A percentile compares a stretch with the other conserved stretches of the same genome.
Evolutionary conservation across 2,888 invertebrate species (phyloP).

Genomic region (Merodon equestris): DNA sequence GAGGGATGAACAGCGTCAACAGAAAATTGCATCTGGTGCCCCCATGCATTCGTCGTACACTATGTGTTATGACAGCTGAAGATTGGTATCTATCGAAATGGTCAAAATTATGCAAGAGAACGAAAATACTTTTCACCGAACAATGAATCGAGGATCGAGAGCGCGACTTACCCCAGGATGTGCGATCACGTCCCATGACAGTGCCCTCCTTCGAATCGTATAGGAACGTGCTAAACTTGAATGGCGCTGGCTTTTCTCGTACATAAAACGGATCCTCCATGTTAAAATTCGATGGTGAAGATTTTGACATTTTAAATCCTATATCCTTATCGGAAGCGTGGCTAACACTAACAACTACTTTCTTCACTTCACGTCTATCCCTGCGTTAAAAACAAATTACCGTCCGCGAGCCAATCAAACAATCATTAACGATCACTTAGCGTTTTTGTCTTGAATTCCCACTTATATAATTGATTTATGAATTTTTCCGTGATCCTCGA

Average conservation of each 20-base stretch:
- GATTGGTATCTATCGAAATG: too few relatives aligned
- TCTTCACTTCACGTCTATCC: slow-evolving; percentile 1
- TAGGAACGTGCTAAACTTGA: slow-evolving; percentile 76
- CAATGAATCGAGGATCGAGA: not conserved
- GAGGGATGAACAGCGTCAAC: not conserved
- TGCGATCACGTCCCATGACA: slow-evolving; percentile 82
- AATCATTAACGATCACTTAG: slow-evolving; percentile 32
- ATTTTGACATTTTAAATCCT: slow-evolving; percentile 74
- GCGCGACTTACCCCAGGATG: slow-evolving; percentile 84
- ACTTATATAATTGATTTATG: slow-evolving; percentile 33
- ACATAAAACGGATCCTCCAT: slow-evolving; percentile 74
- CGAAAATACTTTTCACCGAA: not conserved
- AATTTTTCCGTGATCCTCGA: too few relatives aligned
- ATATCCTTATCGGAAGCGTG: too few relatives aligned
- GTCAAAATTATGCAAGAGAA: slow-evolving; percentile 54
- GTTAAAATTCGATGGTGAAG: slow-evolving; percentile 72
- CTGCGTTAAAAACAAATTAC: too few relatives aligned
- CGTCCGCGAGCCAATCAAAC: slow-evolving; percentile 17
- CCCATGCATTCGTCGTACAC: too few relatives aligned
- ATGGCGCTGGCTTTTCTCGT: slow-evolving; percentile 75
- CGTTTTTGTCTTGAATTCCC: not conserved
- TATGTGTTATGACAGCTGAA: too few relatives aligned
- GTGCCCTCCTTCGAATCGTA: slow-evolving; percentile 82
- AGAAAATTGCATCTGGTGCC: slow-evolving; percentile 11
- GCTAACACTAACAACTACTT: too few relatives aligned